Evolutionary conservation across 2,888 invertebrate genomes (phyloP).

Genomic region (Autographa gamma): DNA sequence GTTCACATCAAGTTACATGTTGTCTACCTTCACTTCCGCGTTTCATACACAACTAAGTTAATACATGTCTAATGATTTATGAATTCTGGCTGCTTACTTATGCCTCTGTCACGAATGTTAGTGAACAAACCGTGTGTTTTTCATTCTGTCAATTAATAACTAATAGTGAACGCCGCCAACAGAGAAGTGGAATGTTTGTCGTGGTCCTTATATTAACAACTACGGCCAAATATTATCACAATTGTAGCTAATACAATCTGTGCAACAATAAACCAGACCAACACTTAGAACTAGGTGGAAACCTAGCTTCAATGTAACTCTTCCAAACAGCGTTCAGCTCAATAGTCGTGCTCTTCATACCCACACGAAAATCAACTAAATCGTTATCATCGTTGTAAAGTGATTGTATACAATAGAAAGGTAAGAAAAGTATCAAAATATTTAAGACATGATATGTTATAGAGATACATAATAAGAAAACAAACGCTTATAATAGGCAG

Average conservation of each 20-base stretch:
- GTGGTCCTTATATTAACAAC: conserved; percentile 61
- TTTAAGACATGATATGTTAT: conserved; percentile 8
- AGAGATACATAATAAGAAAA: neutral
- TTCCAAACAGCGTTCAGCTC: conserved; percentile 19
- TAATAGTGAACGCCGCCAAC: conserved; percentile 35
- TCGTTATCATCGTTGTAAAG: conserved; percentile 6
- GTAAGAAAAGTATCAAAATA: conserved; percentile 16
- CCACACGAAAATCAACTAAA: conserved; percentile 21
- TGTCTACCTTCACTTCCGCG: conserved; percentile 46
- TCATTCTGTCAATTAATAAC: neutral
- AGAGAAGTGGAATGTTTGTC: conserved; percentile 50
- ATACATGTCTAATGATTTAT: conserved; percentile 21
- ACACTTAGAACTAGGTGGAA: conserved; percentile 23
- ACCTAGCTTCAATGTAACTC: conserved; percentile 35
- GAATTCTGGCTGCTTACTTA: conserved; percentile 18
- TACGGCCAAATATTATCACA: conserved; percentile 64
- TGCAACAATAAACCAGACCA: conserved; percentile 53
- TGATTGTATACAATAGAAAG: conserved; percentile 12
- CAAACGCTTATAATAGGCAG: neutral
- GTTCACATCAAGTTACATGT: conserved; percentile 18
- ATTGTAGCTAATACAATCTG: conserved; percentile 59
- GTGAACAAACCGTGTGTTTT: neutral
- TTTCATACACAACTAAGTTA: conserved; percentile 13
- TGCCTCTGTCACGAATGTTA: conserved; percentile 24
- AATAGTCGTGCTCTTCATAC: conserved; percentile 14